Evolutionary conservation across 2,888 invertebrate genomes (phyloP).

Genomic region (Tenthredo scrophulariae): DNA sequence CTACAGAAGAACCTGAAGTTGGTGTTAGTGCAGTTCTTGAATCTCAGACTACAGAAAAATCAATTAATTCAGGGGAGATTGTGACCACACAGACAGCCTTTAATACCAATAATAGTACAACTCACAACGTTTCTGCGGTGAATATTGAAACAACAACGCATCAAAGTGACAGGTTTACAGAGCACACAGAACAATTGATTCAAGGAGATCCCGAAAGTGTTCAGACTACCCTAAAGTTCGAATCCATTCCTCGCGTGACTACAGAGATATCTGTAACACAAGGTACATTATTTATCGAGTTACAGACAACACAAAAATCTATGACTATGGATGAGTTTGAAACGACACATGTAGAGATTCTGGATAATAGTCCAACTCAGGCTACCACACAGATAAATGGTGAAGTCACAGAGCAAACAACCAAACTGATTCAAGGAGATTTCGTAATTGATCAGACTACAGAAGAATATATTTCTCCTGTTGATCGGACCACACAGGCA

Average conservation of each 20-base stretch:
- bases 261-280: background rate
- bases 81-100: background rate
- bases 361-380: constrained; percentile 5
- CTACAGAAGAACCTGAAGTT: background rate
- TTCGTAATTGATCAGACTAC: constrained; percentile 29
- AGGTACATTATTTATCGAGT: constrained; percentile 1
- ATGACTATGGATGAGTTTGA: background rate
- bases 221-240: background rate
- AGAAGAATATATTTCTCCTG: background rate
- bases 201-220: background rate
- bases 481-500: background rate
- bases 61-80: background rate
- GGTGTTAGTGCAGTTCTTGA: background rate
- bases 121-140: background rate
- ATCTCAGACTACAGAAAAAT: constrained; percentile 25
- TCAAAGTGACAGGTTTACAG: background rate
- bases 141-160: constrained; percentile 17
- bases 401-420: background rate
- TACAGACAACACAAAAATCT: constrained; percentile 30
- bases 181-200: constrained; percentile 27
- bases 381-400: background rate
- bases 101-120: constrained; percentile 1
- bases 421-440: background rate
- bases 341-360: constrained; percentile 14
- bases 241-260: background rate